Percentiles rank a stretch among this genome's conserved stretches.
phyloP scores from a whole-genome alignment of 2,113 vertebrate species.

The Fulica atra region DNA sequence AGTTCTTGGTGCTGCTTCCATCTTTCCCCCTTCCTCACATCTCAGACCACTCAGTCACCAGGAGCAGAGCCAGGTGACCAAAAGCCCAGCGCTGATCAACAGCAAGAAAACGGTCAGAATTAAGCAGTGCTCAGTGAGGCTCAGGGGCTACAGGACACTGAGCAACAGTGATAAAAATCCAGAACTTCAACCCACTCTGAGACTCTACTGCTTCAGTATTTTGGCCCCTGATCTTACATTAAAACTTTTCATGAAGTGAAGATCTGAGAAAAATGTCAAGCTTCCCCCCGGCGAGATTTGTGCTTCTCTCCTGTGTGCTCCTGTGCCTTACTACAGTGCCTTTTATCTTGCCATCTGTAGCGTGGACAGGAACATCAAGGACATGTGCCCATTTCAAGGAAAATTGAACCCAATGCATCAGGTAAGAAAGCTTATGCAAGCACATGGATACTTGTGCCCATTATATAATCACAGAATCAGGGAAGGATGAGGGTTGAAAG shows the following conservation, averaged over 20 bases:
- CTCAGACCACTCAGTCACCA: not conserved
- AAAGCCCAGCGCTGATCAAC: rapidly evolving
- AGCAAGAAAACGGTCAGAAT: not conserved
- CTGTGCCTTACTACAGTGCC: not conserved
- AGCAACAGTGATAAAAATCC: not conserved
- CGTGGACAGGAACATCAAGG: not conserved
- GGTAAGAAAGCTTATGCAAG: not conserved
- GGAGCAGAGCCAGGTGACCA: not conserved
- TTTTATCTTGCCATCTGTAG: not conserved
- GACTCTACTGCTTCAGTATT: not conserved
- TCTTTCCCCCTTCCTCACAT: not conserved
- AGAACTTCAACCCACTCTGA: not conserved
- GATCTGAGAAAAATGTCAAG: not conserved
- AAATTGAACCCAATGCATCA: not conserved
- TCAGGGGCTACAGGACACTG: not conserved
- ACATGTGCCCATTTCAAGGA: not conserved
- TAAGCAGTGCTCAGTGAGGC: not conserved
- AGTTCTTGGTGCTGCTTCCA: not conserved
- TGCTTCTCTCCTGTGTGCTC: rapidly evolving
- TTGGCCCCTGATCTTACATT: not conserved
- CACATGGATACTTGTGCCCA: rapidly evolving
- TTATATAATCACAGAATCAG: no score
- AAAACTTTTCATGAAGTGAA: not conserved
- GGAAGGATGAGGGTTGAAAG: no score
- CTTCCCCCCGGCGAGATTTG: not conserved